Percentiles rank a stretch among this genome's conserved stretches.
Conservation (phyloP, 2,797 vertebrate genomes). For the Ataeniobius toweri region DNA sequence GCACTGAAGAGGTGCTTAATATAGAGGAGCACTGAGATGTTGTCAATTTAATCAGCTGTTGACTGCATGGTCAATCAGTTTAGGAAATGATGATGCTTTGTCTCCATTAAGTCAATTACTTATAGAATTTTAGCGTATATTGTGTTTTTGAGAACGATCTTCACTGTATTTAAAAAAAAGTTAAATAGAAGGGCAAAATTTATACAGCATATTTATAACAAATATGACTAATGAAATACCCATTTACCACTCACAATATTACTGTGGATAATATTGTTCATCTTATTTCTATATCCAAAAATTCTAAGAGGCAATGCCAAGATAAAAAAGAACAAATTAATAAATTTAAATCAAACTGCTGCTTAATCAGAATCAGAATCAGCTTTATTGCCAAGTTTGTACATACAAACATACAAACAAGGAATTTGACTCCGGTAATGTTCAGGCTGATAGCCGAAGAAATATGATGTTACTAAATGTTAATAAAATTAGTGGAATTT, state of each 20-base stretch:
- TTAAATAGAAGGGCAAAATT: neutral
- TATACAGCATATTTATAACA: neutral
- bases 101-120: constrained; percentile 25
- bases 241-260: constrained; percentile 14
- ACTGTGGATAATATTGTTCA: constrained; percentile 18
- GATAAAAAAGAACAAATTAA: neutral
- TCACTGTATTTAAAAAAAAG: constrained; percentile 21
- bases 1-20: constrained; percentile 49
- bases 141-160: constrained; percentile 15
- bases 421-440: too few relatives aligned
- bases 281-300: neutral
- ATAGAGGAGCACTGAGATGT: constrained; percentile 42
- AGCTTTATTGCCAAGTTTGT: too few relatives aligned
- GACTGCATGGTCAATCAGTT: constrained; percentile 15
- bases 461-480: neutral
- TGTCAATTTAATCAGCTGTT: constrained; percentile 60
- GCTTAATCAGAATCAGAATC: too few relatives aligned
- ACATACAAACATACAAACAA: too few relatives aligned
- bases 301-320: neutral
- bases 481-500: neutral
- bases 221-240: constrained; percentile 45
- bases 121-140: constrained; percentile 8
- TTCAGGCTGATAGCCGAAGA: neutral
- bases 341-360: neutral
- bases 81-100: constrained; percentile 22